These are phyloP conservation scores for Hesperia comma DNA, from an alignment of 2,888 invertebrate species.

Conservation along the genomic window DNA sequence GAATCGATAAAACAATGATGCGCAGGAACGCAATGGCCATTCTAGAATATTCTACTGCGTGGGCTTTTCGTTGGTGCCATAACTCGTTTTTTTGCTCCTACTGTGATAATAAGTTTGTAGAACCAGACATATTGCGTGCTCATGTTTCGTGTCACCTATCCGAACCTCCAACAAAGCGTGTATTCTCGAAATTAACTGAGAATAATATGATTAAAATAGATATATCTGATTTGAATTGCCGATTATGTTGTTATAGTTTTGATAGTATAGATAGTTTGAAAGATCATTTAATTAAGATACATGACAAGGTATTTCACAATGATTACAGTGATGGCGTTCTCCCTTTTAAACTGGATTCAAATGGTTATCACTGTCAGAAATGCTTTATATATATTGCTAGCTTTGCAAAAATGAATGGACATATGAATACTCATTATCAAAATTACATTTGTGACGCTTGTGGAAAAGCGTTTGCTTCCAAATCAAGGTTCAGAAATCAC, in stretches of 20 bases:
- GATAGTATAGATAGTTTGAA: slow-evolving; percentile 61
- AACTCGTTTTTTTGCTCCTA: slow-evolving; percentile 74
- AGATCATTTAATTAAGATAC: slow-evolving; percentile 58
- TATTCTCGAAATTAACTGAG: slow-evolving; percentile 72
- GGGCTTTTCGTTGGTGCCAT: slow-evolving; percentile 76
- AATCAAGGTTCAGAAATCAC: slow-evolving; percentile 69
- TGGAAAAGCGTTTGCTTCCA: slow-evolving; percentile 73
- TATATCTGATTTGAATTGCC: slow-evolving; percentile 63
- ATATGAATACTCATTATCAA: slow-evolving; percentile 74
- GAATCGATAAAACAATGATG: slow-evolving; percentile 77
- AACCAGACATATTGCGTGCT: slow-evolving; percentile 57
- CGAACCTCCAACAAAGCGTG: slow-evolving; percentile 58
- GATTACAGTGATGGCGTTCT: slow-evolving; percentile 72
- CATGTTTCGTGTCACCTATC: slow-evolving; percentile 63
- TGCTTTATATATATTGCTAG: slow-evolving; percentile 59
- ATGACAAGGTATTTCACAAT: slow-evolving; percentile 55
- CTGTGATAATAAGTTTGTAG: slow-evolving; percentile 68
- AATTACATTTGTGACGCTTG: slow-evolving; percentile 75
- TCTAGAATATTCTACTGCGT: slow-evolving; percentile 72
- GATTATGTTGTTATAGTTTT: slow-evolving; percentile 58
- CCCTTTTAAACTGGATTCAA: slow-evolving; percentile 67
- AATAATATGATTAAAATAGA: slow-evolving; percentile 79
- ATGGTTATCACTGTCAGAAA: slow-evolving; percentile 65
- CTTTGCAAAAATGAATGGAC: slow-evolving; percentile 70
- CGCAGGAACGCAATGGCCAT: slow-evolving; percentile 69